Evolutionary conservation across 2,113 vertebrate species (phyloP), one percentile per base, ranked within the genome.

Genomic region (Loxodonta africana): DNA sequence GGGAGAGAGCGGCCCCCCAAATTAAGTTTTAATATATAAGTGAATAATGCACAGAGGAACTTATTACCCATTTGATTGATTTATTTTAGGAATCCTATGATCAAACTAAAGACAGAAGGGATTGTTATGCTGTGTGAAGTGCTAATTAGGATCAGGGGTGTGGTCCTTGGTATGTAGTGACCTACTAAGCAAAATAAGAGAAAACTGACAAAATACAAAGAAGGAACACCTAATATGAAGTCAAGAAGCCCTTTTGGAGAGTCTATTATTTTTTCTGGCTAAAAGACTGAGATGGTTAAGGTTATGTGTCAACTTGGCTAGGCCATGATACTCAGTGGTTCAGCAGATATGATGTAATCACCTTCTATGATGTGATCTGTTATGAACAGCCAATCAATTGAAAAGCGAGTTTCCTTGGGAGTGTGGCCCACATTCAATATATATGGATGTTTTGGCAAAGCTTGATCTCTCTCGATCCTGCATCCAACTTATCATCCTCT

Each of bases 171-270:
- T 37, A 8, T 37, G 11, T 62, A 57, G 41, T 74, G 67, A 60
- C 20, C 4, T 67, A 26, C 4, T 41, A 20, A 67, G 30, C 20
- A 60, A 80, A 84, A 53, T 33, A 71, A 88, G 44, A 94, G 57
- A 65, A 80, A 87, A 51, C 33, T 74, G 41, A 73, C 51, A 73
- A 57, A 85, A 80, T 37, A 33, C 11, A 48, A 37, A 67, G 76
- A 73, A 89, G 9, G 86, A 74, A 65, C 2, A 83, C 25, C 67
- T 69, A 88, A 87, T 91, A 33, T 81, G 81, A 96, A 62, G 46
- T 87, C 46, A 57, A 85, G 63, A 26, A 83, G 41, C 23, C 20
- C 83, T 84, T 69, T 73, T 33, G 8, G 41, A 80, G 81, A 93
- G 85, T 69, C 62, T 82, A 63, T 60, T 57, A 20, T 18, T 83